Conservation (phyloP, 1,140 invertebrate species). For the Drosophila jambulina region DNA sequence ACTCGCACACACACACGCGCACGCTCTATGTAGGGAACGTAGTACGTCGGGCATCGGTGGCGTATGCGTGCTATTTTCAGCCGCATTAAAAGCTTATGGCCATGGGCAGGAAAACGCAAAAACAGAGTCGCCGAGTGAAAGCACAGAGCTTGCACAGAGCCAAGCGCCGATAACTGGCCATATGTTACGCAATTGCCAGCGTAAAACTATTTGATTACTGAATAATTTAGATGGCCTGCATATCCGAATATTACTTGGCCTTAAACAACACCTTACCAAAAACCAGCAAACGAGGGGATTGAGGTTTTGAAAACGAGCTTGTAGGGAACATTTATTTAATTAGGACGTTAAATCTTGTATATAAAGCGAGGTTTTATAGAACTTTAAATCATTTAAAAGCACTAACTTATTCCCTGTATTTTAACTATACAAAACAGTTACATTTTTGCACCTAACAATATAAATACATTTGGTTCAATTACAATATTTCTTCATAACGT, state of each 20-base stretch:
- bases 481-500: neutral
- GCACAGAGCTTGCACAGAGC: conserved; percentile 47
- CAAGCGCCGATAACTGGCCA: conserved; percentile 39
- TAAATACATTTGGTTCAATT: neutral
- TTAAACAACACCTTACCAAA: neutral
- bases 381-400: neutral
- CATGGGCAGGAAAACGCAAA: conserved; percentile 49
- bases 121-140: conserved; percentile 37
- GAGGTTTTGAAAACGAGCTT: neutral
- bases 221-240: conserved; percentile 28
- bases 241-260: conserved; percentile 9
- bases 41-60: conserved; percentile 65
- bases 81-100: conserved; percentile 72
- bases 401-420: no score
- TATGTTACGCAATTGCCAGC: conserved; percentile 35
- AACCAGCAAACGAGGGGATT: no score
- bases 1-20: neutral
- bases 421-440: neutral
- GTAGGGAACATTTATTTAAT: no score
- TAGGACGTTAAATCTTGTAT: neutral
- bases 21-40: conserved; percentile 29
- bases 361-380: neutral
- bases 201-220: conserved; percentile 15
- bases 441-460: neutral
- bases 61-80: conserved; percentile 83